These are phyloP conservation scores for Takifugu flavidus DNA, from an alignment of 2,113 vertebrate genomes.

Conservation along the genomic window DNA sequence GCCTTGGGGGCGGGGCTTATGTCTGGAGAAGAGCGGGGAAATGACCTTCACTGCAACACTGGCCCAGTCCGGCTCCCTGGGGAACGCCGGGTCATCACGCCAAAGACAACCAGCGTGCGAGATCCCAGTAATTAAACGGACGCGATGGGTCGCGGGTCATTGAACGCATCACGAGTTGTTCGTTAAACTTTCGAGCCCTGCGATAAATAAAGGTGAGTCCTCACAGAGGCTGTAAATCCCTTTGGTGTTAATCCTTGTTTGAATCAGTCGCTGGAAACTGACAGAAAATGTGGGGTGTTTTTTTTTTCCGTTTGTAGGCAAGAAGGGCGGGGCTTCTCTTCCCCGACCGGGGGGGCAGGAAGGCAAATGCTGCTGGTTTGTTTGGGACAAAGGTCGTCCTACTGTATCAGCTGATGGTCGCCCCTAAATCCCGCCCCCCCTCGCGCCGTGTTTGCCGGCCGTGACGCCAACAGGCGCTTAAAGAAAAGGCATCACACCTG, in stretches of 20 bases:
- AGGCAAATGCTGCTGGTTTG: slow-evolving; percentile 17
- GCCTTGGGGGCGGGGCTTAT: slow-evolving; percentile 27
- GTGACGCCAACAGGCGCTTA: slow-evolving; percentile 67
- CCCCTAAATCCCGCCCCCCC: slow-evolving; percentile 57
- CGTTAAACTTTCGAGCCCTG: not conserved
- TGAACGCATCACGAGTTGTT: slow-evolving; percentile 21
- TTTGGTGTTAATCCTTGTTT: no score
- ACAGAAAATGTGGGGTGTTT: no score
- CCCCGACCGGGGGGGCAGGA: slow-evolving; percentile 5
- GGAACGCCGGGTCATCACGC: slow-evolving; percentile 36
- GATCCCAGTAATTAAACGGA: slow-evolving; percentile 53
- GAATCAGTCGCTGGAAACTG: no score
- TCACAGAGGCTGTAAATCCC: no score
- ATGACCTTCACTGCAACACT: slow-evolving; percentile 48
- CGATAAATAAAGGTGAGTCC: no score
- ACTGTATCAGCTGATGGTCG: slow-evolving; percentile 50
- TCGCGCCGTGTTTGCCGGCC: slow-evolving; percentile 57
- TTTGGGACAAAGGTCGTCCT: slow-evolving; percentile 25
- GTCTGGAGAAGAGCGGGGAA: slow-evolving; percentile 26
- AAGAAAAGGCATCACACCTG: slow-evolving; percentile 52
- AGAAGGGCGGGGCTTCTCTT: no score
- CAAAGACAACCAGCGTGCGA: slow-evolving; percentile 46
- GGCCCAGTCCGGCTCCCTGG: slow-evolving; percentile 45
- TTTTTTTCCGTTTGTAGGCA: no score
- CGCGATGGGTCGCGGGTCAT: slow-evolving; percentile 51